Evolutionary conservation across 2,888 invertebrate genomes (phyloP).

Genomic region (Entomobrya multifasciata): DNA sequence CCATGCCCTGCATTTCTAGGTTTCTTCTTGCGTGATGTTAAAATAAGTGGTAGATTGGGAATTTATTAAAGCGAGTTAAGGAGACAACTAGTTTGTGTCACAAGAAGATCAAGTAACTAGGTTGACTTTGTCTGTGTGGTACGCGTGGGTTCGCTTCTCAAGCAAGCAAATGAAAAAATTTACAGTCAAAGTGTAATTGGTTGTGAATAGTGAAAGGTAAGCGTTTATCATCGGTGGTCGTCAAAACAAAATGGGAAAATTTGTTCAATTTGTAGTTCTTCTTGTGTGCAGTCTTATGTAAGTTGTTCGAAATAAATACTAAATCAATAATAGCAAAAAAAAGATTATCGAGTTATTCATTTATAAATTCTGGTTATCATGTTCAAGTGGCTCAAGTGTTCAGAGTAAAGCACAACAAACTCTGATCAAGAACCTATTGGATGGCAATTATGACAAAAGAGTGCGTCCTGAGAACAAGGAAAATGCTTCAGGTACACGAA

Average conservation of each 20-base stretch:
- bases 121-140: neutral
- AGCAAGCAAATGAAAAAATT: neutral
- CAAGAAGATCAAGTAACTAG: neutral
- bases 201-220: neutral
- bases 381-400: neutral
- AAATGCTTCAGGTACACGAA: slow-evolving; percentile 37
- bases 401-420: slow-evolving; percentile 55
- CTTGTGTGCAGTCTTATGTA: neutral
- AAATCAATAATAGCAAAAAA: neutral
- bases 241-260: neutral
- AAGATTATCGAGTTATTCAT: neutral
- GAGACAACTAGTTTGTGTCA: neutral
- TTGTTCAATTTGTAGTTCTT: neutral
- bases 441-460: slow-evolving; percentile 50
- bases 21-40: neutral
- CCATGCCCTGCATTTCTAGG: neutral
- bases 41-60: neutral
- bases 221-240: neutral
- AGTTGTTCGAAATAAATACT: neutral
- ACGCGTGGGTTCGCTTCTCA: neutral
- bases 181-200: neutral
- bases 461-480: slow-evolving; percentile 50
- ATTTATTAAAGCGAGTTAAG: neutral
- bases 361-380: neutral
- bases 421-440: slow-evolving; percentile 53